phyloP scores from a whole-genome alignment of 2,888 invertebrate genomes.

The Athripsodes cinereus region DNA sequence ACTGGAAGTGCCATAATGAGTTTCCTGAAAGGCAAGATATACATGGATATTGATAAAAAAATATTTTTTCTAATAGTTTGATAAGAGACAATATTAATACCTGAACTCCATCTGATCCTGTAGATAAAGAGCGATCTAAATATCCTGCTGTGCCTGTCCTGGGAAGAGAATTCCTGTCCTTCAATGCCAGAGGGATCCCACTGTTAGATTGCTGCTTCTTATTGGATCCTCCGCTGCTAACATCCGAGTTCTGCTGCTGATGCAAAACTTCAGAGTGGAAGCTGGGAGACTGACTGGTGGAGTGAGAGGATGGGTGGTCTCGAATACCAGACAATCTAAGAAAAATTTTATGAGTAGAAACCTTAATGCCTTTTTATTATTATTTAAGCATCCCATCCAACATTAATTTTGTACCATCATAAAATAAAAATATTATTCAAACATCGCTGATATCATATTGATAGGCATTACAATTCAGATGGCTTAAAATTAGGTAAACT shows the following conservation, averaged over 20 bases:
- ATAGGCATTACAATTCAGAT: too few species aligned
- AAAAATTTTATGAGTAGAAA: too few species aligned
- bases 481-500: too few species aligned
- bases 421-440: too few species aligned
- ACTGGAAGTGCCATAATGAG: too few species aligned
- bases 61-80: too few species aligned
- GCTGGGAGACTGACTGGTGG: conserved; percentile 43
- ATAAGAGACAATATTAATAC: conserved; percentile 31
- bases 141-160: conserved; percentile 34
- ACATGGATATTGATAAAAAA: too few species aligned
- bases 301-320: conserved; percentile 36
- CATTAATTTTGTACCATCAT: too few species aligned
- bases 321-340: conserved; percentile 32
- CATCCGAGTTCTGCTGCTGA: conserved; percentile 3
- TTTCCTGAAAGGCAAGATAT: too few species aligned
- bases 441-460: too few species aligned
- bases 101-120: conserved; percentile 40
- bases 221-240: neutral
- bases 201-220: conserved; percentile 36
- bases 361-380: too few species aligned
- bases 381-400: too few species aligned
- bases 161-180: conserved; percentile 39
- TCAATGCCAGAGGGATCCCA: conserved; percentile 44
- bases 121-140: conserved; percentile 8
- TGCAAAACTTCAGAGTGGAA: conserved; percentile 34